Conservation (phyloP, 2,113 vertebrate genomes). For the Madoqua kirkii region DNA sequence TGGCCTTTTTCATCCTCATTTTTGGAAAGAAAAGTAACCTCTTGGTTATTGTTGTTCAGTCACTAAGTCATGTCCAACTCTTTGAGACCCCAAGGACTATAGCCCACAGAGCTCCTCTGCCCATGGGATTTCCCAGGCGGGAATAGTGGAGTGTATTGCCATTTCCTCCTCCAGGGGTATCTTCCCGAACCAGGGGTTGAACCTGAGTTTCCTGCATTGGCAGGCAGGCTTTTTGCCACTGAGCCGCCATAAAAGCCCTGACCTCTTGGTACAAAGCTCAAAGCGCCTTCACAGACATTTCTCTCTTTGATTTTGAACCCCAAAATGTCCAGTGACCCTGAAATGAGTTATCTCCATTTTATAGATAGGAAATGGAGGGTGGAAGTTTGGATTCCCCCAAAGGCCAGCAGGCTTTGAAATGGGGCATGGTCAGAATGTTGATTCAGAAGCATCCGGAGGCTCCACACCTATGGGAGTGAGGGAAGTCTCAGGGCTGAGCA, state of each 20-base stretch:
- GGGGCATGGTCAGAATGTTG: not conserved
- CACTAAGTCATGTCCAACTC: not conserved
- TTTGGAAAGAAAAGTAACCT: not conserved
- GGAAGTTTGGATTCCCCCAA: not conserved
- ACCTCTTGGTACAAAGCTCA: not conserved
- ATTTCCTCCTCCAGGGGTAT: not conserved
- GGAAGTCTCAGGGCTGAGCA: not conserved
- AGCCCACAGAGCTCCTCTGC: not conserved
- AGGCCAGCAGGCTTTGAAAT: not conserved
- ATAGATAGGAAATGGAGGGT: not conserved
- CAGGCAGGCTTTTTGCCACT: not conserved
- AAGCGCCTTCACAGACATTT: not conserved
- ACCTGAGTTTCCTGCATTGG: not conserved
- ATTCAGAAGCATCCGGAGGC: not conserved
- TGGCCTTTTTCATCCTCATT: not conserved
- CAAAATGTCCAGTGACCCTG: not conserved
- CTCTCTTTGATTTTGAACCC: not conserved
- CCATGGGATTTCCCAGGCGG: not conserved
- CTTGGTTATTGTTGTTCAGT: not conserved
- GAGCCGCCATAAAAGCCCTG: not conserved
- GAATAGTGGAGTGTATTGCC: not conserved
- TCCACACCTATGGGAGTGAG: rapidly evolving
- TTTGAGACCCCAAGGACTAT: not conserved
- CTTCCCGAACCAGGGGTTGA: not conserved
- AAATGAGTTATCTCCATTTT: not conserved